phyloP scores from a whole-genome alignment of 1,140 invertebrate species.

The Papilio dardanus region DNA sequence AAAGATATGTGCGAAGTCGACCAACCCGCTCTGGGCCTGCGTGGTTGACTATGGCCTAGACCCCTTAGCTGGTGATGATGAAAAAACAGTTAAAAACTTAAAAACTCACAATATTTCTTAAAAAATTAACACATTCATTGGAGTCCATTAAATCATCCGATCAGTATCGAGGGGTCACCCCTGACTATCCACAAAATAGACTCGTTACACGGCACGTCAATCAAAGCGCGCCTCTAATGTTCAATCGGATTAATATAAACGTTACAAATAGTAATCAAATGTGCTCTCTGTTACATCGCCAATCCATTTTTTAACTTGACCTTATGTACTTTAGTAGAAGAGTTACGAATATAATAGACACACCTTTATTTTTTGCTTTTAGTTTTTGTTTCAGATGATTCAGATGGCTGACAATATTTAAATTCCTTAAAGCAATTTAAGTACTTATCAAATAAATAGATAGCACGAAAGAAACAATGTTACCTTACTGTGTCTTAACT shows the following conservation, averaged over 20 bases:
- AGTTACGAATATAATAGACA: slow-evolving; percentile 32
- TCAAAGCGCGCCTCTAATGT: slow-evolving; percentile 48
- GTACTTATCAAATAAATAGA: no score
- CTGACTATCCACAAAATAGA: slow-evolving; percentile 62
- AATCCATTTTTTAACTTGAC: slow-evolving; percentile 56
- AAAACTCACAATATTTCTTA: neutral
- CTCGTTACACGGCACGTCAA: slow-evolving; percentile 71
- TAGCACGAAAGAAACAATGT: no score
- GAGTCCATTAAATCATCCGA: neutral
- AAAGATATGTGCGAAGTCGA: no score
- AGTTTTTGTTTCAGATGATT: slow-evolving; percentile 2
- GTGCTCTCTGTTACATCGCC: slow-evolving; percentile 59
- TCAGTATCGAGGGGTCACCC: slow-evolving; percentile 43
- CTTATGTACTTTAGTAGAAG: slow-evolving; percentile 42
- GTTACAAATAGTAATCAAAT: slow-evolving; percentile 76
- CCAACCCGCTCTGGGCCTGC: no score
- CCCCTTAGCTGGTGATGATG: no score
- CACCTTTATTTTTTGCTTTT: neutral
- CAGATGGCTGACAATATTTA: no score
- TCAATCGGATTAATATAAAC: slow-evolving; percentile 72
- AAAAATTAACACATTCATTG: neutral
- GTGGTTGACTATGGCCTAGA: no score
- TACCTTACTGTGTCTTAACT: no score
- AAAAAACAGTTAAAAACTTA: neutral
- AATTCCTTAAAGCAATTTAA: no score